Conservation (phyloP, 2,888 invertebrate genomes). For the Lamellibrachia satsuma region DNA sequence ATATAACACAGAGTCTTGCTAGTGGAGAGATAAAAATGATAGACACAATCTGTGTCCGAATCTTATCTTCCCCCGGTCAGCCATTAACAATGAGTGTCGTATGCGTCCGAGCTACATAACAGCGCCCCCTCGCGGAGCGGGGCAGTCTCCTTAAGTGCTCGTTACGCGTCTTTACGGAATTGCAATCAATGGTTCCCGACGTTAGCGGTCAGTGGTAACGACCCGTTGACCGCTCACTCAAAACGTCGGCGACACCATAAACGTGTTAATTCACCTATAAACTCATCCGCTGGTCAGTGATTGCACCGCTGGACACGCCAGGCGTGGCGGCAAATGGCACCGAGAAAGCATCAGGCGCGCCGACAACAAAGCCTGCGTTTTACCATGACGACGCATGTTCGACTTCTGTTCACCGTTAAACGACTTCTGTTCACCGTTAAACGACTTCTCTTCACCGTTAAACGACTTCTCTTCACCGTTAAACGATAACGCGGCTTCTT, state of each 20-base stretch:
- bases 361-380: neutral
- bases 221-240: neutral
- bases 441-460: too few species aligned
- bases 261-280: slow-evolving; percentile 6
- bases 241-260: neutral
- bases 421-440: too few species aligned
- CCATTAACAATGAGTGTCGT: neutral
- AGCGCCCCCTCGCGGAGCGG: neutral
- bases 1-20: neutral
- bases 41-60: neutral
- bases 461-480: neutral
- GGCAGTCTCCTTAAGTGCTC: neutral
- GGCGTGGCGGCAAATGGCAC: neutral
- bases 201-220: neutral
- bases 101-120: neutral
- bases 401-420: neutral
- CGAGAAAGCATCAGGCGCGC: neutral
- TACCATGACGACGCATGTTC: neutral
- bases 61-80: neutral
- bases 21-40: neutral
- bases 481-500: neutral
- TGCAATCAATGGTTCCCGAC: neutral
- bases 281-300: neutral
- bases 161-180: neutral
- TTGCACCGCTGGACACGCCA: neutral